These are phyloP conservation scores for Pogonomyrmex barbatus DNA, from an alignment of 1,140 invertebrate species.

Conservation along the genomic window DNA sequence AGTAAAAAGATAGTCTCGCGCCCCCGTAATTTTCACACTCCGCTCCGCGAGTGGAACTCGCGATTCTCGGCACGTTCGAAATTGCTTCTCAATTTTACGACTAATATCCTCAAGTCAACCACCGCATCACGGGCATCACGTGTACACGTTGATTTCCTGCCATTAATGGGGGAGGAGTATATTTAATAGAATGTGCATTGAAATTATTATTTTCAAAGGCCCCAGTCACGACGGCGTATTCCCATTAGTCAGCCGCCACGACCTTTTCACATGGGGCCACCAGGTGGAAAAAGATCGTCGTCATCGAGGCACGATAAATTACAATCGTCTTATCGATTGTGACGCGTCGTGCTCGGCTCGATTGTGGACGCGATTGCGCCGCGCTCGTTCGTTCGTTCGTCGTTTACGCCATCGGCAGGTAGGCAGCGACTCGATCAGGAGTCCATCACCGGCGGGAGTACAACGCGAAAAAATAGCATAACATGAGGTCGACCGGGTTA, in stretches of 20 bases:
- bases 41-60: neutral
- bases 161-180: slow-evolving; percentile 5
- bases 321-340: slow-evolving; percentile 71
- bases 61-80: neutral
- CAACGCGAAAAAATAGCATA: slow-evolving; percentile 54
- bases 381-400: slow-evolving; percentile 35
- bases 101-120: neutral
- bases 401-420: slow-evolving; percentile 41
- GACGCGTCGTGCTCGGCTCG: slow-evolving; percentile 59
- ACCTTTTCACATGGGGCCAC: slow-evolving; percentile 32
- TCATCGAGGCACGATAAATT: slow-evolving; percentile 71
- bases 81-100: neutral
- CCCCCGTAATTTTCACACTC: neutral
- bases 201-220: slow-evolving; percentile 26
- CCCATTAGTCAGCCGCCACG: slow-evolving; percentile 54
- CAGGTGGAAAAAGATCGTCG: slow-evolving; percentile 57
- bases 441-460: slow-evolving; percentile 53
- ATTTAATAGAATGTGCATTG: slow-evolving; percentile 44
- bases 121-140: no score
- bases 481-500: slow-evolving; percentile 67
- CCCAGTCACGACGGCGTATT: slow-evolving; percentile 24
- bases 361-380: slow-evolving; percentile 59
- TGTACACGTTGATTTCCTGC: neutral
- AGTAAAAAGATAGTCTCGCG: neutral
- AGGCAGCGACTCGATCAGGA: slow-evolving; percentile 49